phyloP scores from a whole-genome alignment of 2,113 vertebrate genomes.

The Strix uralensis region DNA sequence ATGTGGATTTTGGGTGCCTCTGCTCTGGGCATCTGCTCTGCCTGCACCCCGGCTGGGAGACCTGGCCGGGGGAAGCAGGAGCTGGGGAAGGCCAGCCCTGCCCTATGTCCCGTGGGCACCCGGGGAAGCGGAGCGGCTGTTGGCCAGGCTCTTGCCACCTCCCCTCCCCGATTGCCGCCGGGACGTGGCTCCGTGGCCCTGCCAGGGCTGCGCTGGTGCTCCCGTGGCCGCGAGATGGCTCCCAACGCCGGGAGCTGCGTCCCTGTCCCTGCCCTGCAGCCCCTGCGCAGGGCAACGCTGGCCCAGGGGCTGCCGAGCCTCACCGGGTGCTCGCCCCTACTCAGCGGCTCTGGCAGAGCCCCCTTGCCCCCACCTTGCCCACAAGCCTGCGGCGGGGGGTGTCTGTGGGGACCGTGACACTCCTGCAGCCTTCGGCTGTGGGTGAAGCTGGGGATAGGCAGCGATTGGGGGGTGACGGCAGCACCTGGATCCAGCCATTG shows the following conservation, averaged over 20 bases:
- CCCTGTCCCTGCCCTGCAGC: neutral
- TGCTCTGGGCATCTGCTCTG: neutral
- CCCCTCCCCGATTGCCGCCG: rapidly evolving
- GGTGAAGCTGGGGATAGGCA: neutral
- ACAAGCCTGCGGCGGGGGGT: neutral
- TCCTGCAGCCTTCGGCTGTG: neutral
- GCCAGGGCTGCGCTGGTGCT: neutral
- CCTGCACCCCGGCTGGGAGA: neutral
- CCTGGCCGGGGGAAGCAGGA: neutral
- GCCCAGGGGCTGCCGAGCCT: neutral
- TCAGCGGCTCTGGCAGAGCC: neutral
- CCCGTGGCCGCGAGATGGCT: constrained; percentile 45
- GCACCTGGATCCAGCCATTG: rapidly evolving
- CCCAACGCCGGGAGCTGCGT: neutral
- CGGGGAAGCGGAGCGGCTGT: rapidly evolving
- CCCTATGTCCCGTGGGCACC: rapidly evolving
- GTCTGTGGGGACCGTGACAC: neutral
- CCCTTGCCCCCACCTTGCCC: too few relatives aligned
- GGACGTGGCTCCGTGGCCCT: neutral
- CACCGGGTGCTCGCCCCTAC: neutral
- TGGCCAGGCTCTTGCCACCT: neutral
- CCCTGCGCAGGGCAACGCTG: neutral
- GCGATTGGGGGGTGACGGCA: rapidly evolving
- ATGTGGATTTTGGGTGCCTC: rapidly evolving
- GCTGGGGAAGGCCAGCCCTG: neutral